Evolutionary conservation across 2,113 vertebrate species (phyloP).

Genomic region (Apus apus): DNA sequence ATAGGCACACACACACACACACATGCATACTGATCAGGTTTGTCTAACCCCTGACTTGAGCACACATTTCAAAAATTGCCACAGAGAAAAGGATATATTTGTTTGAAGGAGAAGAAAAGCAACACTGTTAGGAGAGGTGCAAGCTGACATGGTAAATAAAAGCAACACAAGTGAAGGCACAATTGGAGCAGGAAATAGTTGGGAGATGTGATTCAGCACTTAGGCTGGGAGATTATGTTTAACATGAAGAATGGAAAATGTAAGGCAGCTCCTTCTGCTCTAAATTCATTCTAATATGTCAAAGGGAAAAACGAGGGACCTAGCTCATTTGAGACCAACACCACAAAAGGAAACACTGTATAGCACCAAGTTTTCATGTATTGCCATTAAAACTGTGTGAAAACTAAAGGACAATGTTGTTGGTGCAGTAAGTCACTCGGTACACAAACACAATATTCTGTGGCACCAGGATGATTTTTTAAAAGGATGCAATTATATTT

Average conservation of each 20-base stretch:
- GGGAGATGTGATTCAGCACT: constrained; percentile 41
- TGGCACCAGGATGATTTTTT: background rate
- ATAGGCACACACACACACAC: background rate
- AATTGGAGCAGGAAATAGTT: constrained; percentile 11
- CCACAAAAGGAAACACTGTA: background rate
- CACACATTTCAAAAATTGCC: constrained; percentile 54
- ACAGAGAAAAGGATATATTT: constrained; percentile 28
- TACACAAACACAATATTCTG: background rate
- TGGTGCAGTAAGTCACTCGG: background rate
- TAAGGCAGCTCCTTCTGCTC: background rate
- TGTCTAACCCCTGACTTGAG: constrained; percentile 57
- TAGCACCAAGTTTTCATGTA: background rate
- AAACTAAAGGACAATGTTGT: background rate
- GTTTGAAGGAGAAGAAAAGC: constrained; percentile 56
- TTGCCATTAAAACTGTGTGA: background rate
- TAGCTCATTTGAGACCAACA: background rate
- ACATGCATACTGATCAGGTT: constrained; percentile 37
- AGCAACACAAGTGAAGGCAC: constrained; percentile 23
- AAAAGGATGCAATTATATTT: background rate
- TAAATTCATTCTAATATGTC: background rate
- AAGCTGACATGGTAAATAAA: constrained; percentile 32
- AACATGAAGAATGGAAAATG: background rate
- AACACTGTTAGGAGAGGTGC: background rate
- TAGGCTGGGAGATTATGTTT: constrained; percentile 15
- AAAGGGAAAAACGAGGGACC: background rate